phyloP scores from a whole-genome alignment of 2,888 invertebrate species.

The Drosophila paracracens region DNA sequence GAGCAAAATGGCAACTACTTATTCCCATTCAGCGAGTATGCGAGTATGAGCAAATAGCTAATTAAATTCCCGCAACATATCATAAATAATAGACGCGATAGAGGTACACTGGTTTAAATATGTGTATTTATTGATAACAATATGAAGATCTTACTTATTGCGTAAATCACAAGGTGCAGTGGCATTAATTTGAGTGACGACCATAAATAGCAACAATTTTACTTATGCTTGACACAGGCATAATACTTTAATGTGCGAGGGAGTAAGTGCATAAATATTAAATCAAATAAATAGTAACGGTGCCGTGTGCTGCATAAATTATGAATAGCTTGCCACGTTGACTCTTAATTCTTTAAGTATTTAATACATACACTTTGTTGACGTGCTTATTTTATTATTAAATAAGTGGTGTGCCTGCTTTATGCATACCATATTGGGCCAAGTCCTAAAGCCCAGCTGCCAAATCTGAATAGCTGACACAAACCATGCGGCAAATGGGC shows the following conservation, averaged over 20 bases:
- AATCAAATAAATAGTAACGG: slow-evolving; percentile 26
- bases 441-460: slow-evolving; percentile 13
- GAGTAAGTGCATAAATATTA: slow-evolving; percentile 23
- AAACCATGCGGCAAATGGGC: slow-evolving; percentile 19
- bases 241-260: slow-evolving; percentile 4
- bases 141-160: slow-evolving; percentile 6
- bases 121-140: slow-evolving; percentile 24
- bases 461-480: slow-evolving; percentile 15
- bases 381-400: slow-evolving; percentile 14
- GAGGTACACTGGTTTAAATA: slow-evolving; percentile 7
- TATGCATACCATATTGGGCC: slow-evolving; percentile 22
- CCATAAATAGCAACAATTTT: slow-evolving; percentile 17
- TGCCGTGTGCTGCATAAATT: slow-evolving; percentile 54
- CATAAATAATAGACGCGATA: slow-evolving; percentile 9
- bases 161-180: slow-evolving; percentile 40
- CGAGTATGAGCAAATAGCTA: background rate
- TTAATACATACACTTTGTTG: slow-evolving; percentile 11
- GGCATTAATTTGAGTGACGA: slow-evolving; percentile 16
- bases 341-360: slow-evolving; percentile 20
- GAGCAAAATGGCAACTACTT: background rate
- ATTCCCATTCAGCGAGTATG: background rate
- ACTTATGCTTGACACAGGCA: slow-evolving; percentile 9
- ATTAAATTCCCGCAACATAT: background rate
- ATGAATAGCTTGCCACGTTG: slow-evolving; percentile 30
- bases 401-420: background rate